These are phyloP conservation scores for Glareola pratincola DNA, from an alignment of 2,113 vertebrate species.

Conservation along the genomic window DNA sequence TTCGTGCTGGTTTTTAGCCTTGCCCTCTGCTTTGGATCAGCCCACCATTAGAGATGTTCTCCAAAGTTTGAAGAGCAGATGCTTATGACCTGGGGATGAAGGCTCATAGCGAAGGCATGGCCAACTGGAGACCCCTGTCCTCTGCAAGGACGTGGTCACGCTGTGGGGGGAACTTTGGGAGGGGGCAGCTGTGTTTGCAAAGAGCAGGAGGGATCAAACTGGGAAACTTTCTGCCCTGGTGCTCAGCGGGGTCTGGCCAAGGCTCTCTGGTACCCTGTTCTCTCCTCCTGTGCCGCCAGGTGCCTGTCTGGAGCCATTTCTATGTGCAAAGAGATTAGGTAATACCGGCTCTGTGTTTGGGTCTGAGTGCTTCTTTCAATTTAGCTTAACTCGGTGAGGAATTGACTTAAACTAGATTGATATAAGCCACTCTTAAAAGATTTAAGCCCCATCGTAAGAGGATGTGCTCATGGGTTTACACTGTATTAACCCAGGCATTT, in stretches of 20 bases:
- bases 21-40: not conserved
- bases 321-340: not conserved
- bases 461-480: conserved; percentile 62
- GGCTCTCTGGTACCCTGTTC: not conserved
- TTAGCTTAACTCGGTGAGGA: conserved; percentile 56
- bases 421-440: conserved; percentile 65
- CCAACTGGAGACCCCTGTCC: not conserved
- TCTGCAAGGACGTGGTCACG: not conserved
- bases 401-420: conserved; percentile 65
- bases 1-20: not conserved
- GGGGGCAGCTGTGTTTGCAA: not conserved
- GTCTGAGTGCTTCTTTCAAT: conserved; percentile 58
- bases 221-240: not conserved
- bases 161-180: not conserved
- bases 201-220: not conserved
- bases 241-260: not conserved
- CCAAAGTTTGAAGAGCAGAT: not conserved
- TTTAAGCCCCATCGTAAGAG: conserved; percentile 50
- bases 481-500: conserved; percentile 58
- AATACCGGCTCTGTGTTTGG: not conserved
- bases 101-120: not conserved
- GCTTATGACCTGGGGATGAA: not conserved
- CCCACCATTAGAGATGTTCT: not conserved
- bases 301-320: not conserved
- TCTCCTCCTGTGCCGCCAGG: not conserved